Evolutionary conservation across 2,888 invertebrate species (phyloP), one percentile per base, ranked within the genome.

Genomic region (Hypena proboscidalis): DNA sequence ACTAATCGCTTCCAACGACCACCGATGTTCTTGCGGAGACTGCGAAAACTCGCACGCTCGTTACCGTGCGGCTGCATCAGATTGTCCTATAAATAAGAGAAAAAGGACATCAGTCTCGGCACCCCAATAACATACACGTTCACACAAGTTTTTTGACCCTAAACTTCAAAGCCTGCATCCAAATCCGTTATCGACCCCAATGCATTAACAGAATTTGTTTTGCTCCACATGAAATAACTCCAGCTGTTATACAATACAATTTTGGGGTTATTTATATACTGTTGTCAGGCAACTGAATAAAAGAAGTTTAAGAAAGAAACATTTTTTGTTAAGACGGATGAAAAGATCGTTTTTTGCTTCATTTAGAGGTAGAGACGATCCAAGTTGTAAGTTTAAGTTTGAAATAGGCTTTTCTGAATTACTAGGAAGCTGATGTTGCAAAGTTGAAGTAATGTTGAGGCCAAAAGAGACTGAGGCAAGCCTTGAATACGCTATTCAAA

Each of bases 1-100:
- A 96, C 96, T 70, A 96, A 92, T 76, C 96, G 94, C 85, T 95
- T 95, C 94, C 96, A 96, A 78, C 95, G 95, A 73, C 96, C 96
- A 73, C 96, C 95, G 72, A 96, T 94, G 83, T 96, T 96, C 84
- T 96, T 96, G 68, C 95, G 94, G 86, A 96, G 94, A 80, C 95
- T 96, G 83, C 95, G 94, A 83, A 96, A 95, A 74, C 95, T 95
- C 70, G 94, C 93, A 80, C 95, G 92, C 80, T 95, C 95, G 73
- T 93, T 94, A 67, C 93, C 93, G 61, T 92, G 91, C 52, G 92
- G 92, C 91, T 95, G 95, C 92, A 95, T 94, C 82, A 95, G 92
- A 85, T 94, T 93, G 91, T 96, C 95, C 96, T 96, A 92, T 37
- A 94, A 94, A 77, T 58, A 90, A 67, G 67, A 64, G 61, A 77